Conservation (phyloP, 2,888 invertebrate species). For the Myopa testacea region DNA sequence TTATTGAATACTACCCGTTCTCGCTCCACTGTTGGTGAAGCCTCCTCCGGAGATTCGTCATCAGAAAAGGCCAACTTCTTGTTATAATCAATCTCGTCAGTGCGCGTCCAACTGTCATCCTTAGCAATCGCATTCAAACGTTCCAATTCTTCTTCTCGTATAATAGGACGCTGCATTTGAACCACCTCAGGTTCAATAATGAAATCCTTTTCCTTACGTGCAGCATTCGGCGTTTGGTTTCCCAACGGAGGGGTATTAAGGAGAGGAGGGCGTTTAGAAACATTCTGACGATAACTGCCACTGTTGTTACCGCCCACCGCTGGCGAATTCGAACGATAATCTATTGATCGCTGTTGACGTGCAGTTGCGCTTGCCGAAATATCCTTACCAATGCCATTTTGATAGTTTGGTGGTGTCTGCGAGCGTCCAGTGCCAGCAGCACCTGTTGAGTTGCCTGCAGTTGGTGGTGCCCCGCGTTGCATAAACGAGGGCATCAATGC, state of each 20-base stretch:
- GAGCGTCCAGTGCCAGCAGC: conserved; percentile 45
- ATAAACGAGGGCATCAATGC: conserved; percentile 85
- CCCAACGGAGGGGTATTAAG: conserved; percentile 55
- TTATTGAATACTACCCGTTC: conserved; percentile 53
- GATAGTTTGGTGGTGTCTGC: conserved; percentile 58
- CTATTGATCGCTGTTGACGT: conserved; percentile 44
- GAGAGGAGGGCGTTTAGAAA: conserved; percentile 62
- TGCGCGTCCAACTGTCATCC: conserved; percentile 91
- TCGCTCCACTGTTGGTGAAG: conserved; percentile 51
- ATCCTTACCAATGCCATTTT: conserved; percentile 57
- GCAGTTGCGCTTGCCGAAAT: conserved; percentile 38
- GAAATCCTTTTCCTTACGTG: conserved; percentile 62
- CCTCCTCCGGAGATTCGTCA: conserved; percentile 75
- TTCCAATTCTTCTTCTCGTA: conserved; percentile 92
- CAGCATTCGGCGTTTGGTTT: conserved; percentile 50
- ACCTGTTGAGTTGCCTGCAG: conserved; percentile 49
- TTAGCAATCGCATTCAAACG: conserved; percentile 91
- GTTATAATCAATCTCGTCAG: conserved; percentile 94
- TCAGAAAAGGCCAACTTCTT: conserved; percentile 95
- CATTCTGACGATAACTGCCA: conserved; percentile 60
- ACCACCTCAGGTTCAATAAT: conserved; percentile 72
- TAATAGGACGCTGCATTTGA: conserved; percentile 84
- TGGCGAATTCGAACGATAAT: conserved; percentile 56
- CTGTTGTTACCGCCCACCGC: conserved; percentile 41
- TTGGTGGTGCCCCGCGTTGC: conserved; percentile 63